Percentiles rank a stretch among this genome's conserved stretches.
Evolutionary conservation across 2,113 vertebrate genomes (phyloP).

Genomic region (Dolichotis patagonum): DNA sequence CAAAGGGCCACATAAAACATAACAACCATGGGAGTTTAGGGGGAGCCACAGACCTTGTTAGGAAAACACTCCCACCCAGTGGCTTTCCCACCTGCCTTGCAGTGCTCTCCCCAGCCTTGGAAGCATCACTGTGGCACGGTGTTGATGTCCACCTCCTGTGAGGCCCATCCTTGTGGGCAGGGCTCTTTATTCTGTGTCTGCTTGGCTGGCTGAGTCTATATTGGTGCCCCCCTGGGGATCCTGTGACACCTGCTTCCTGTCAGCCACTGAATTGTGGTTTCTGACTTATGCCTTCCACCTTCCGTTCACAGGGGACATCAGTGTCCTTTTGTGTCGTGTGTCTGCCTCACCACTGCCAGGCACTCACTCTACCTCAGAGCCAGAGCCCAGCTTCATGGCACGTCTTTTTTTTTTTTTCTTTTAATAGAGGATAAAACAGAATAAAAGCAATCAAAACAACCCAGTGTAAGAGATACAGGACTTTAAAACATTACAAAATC

Average conservation of each 20-base stretch:
- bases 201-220: background rate
- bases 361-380: background rate
- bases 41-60: background rate
- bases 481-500: no score
- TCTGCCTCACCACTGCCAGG: no score
- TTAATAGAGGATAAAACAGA: no score
- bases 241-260: background rate
- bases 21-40: background rate
- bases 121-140: background rate
- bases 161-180: fast-evolving
- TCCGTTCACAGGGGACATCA: background rate
- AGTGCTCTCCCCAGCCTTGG: fast-evolving
- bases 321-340: background rate
- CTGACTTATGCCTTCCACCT: background rate
- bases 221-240: background rate
- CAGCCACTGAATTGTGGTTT: background rate
- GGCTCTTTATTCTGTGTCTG: background rate
- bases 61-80: background rate
- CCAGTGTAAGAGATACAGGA: no score
- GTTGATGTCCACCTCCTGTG: fast-evolving
- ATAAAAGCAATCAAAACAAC: no score
- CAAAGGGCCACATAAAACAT: background rate
- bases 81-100: background rate
- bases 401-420: background rate
- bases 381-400: background rate